Conservation (phyloP, 1,140 invertebrate genomes). For the Heliconius hewitsoni region DNA sequence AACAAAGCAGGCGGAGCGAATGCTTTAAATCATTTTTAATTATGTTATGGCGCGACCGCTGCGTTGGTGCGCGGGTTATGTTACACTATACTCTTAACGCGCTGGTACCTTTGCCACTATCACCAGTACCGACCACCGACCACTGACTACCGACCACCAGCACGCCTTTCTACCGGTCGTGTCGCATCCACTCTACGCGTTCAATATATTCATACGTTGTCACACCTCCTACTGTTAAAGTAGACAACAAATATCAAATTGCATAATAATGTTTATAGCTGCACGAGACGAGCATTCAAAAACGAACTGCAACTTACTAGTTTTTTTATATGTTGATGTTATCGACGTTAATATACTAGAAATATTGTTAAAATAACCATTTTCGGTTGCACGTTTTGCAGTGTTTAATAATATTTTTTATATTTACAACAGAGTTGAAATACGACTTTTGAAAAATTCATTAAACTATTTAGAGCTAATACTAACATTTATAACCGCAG, state of each 20-base stretch:
- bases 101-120: conserved; percentile 24
- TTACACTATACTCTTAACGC: conserved; percentile 39
- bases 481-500: background rate
- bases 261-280: conserved; percentile 4
- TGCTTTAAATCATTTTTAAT: conserved; percentile 81
- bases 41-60: conserved; percentile 76
- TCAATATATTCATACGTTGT: conserved; percentile 25
- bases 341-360: too few relatives aligned
- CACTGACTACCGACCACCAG: conserved; percentile 32
- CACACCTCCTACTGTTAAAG: conserved; percentile 31
- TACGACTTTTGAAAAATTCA: background rate
- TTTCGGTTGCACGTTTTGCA: too few relatives aligned
- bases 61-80: conserved; percentile 51
- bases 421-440: background rate
- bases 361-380: too few relatives aligned
- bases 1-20: conserved; percentile 81
- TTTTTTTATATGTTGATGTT: background rate
- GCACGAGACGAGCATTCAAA: background rate
- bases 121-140: conserved; percentile 21
- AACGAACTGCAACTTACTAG: background rate
- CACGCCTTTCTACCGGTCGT: conserved; percentile 25
- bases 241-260: conserved; percentile 23
- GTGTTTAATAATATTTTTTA: background rate
- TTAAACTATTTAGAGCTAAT: background rate
- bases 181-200: conserved; percentile 30